Conservation (phyloP, 2,888 invertebrate genomes). For the Diarsia rubi region DNA sequence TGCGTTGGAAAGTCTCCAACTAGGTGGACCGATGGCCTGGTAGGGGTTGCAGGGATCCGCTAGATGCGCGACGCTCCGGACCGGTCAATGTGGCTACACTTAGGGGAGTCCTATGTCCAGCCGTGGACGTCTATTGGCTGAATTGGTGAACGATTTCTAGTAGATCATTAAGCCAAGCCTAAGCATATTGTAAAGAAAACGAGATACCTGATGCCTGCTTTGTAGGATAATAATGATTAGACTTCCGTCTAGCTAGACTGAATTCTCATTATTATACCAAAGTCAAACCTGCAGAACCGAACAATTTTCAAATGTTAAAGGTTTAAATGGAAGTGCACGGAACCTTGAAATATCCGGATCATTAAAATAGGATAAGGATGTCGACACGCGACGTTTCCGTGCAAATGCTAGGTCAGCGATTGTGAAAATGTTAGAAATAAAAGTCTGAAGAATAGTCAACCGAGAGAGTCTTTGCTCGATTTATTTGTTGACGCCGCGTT, state of each 20-base stretch:
- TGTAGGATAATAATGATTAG: not conserved
- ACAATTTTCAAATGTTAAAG: slow-evolving; percentile 17
- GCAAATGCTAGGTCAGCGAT: slow-evolving; percentile 60
- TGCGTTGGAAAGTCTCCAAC: too few species aligned
- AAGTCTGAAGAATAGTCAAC: slow-evolving; percentile 50
- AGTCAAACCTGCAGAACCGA: not conserved
- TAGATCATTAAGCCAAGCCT: not conserved
- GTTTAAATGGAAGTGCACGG: slow-evolving; percentile 26
- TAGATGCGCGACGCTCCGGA: too few species aligned
- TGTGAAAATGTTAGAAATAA: slow-evolving; percentile 57
- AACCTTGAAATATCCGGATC: slow-evolving; percentile 73
- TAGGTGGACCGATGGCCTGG: too few species aligned
- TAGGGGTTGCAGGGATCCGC: too few species aligned
- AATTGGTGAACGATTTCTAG: not conserved
- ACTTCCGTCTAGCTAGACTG: not conserved
- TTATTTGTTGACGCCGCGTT: slow-evolving; percentile 54
- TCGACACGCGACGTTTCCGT: slow-evolving; percentile 61
- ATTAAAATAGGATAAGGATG: slow-evolving; percentile 77
- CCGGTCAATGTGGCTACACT: too few species aligned
- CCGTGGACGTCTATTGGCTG: too few species aligned
- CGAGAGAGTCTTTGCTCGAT: slow-evolving; percentile 38
- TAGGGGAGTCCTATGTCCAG: too few species aligned
- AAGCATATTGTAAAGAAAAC: too few species aligned
- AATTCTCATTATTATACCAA: slow-evolving; percentile 10
- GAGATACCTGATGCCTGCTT: too few species aligned